Percentiles rank a stretch among this genome's conserved stretches.
phyloP scores from a whole-genome alignment of 2,113 vertebrate species.

The Choloepus hoffmanni region DNA sequence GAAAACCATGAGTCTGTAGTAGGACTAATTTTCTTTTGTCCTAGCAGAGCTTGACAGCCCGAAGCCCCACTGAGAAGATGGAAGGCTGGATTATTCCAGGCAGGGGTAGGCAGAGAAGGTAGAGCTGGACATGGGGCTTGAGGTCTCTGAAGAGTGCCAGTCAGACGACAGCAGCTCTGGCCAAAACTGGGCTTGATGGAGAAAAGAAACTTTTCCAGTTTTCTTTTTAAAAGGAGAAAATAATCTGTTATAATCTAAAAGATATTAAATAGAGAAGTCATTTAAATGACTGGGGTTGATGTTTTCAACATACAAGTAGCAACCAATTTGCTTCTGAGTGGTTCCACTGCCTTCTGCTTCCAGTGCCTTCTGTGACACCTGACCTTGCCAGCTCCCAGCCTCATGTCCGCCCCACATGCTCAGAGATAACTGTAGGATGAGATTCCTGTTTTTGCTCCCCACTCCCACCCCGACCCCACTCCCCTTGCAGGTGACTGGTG shows the following conservation, averaged over 20 bases:
- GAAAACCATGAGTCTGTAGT: slow-evolving; percentile 10
- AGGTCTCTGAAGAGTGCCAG: background rate
- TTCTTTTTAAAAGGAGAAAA: slow-evolving; percentile 36
- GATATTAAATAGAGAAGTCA: slow-evolving; percentile 25
- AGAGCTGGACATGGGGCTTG: background rate
- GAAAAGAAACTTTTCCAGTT: slow-evolving; percentile 24
- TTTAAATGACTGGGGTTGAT: background rate
- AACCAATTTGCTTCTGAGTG: background rate
- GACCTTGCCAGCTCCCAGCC: background rate
- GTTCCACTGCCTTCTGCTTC: background rate
- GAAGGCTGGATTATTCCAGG: slow-evolving; percentile 1
- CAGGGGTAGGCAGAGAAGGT: background rate
- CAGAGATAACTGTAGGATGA: background rate
- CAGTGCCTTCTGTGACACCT: background rate
- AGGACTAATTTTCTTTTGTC: slow-evolving; percentile 50
- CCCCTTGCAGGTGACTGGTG: background rate
- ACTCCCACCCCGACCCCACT: background rate
- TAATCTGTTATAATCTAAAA: background rate
- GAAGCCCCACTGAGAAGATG: background rate
- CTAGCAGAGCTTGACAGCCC: background rate
- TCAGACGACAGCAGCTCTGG: background rate
- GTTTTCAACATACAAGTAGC: slow-evolving; percentile 21
- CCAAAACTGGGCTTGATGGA: background rate
- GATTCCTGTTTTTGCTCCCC: background rate
- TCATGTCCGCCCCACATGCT: background rate